These are phyloP conservation scores for Chrysodeixis includens DNA, from an alignment of 2,888 invertebrate genomes.

Conservation along the genomic window DNA sequence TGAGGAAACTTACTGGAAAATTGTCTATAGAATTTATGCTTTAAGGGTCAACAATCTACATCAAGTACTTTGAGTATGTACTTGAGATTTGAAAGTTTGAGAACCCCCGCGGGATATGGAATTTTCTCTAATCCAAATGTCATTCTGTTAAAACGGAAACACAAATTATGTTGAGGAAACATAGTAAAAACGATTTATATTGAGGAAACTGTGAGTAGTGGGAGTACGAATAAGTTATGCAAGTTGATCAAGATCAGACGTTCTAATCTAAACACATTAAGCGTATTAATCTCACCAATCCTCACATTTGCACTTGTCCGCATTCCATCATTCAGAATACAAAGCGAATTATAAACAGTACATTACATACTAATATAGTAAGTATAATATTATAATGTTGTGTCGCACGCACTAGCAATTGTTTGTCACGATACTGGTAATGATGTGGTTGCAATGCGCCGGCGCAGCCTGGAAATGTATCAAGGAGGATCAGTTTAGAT, in stretches of 20 bases:
- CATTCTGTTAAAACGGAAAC: too few relatives aligned
- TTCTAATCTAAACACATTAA: neutral
- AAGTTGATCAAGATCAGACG: neutral
- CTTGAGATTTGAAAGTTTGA: too few relatives aligned
- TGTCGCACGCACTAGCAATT: slow-evolving; percentile 15
- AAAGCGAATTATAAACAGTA: neutral
- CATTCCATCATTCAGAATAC: neutral
- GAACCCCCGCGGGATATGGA: too few relatives aligned
- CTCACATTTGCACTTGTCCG: neutral
- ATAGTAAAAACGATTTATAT: too few relatives aligned
- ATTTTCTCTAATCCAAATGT: too few relatives aligned
- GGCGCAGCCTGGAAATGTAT: slow-evolving; percentile 60
- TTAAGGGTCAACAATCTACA: too few relatives aligned
- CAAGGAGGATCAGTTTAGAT: slow-evolving; percentile 68
- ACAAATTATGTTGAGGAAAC: too few relatives aligned
- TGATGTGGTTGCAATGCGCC: slow-evolving; percentile 40
- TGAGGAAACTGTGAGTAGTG: too few relatives aligned
- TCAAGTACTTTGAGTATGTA: too few relatives aligned
- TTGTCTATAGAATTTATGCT: too few relatives aligned
- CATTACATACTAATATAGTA: slow-evolving; percentile 1
- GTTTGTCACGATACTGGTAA: slow-evolving; percentile 39
- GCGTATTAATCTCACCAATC: neutral
- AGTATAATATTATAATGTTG: slow-evolving; percentile 5
- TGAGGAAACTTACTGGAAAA: neutral
- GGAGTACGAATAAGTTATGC: too few relatives aligned